Evolutionary conservation across 1,140 invertebrate genomes (phyloP), one percentile per base, ranked within the genome.

Genomic region (Bathynomus jamesi): DNA sequence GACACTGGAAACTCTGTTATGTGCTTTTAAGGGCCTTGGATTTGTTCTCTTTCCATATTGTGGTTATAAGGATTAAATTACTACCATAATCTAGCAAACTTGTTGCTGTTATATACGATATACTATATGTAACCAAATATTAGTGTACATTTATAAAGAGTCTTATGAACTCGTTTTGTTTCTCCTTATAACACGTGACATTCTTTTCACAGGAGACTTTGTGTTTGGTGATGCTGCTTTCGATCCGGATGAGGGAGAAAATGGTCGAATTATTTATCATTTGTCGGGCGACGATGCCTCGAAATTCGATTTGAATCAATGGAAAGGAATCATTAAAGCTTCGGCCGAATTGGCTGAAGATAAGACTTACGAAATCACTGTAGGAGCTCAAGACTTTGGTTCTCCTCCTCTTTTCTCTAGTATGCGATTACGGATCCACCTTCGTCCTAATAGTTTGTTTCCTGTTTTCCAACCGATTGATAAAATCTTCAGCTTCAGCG

Each of bases 141-240:
- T n/a, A n/a, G n/a, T n/a, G n/a, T n/a, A n/a, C n/a, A n/a, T n/a
- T n/a, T n/a, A n/a, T n/a, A n/a, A n/a, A n/a, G n/a, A n/a, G n/a
- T n/a, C n/a, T n/a, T n/a, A n/a, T n/a, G n/a, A n/a, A n/a, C n/a
- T n/a, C n/a, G n/a, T n/a, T n/a, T n/a, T n/a, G n/a, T n/a, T n/a
- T n/a, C n/a, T n/a, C n/a, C n/a, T n/a, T n/a, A n/a, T n/a, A n/a
- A n/a, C n/a, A n/a, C n/a, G n/a, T n/a, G n/a, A 17, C 1, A 28
- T 53, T 63, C 67, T 65, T 27, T 28, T 75, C 67, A 11, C 71
- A 78, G 77, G 86, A 24, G 83, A 87, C 78, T 96, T 95, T 83
- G 91, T 96, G 21, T 94, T 94, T 82, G 93, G 93, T 11, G 90
- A 91, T 0, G 89, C 89, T 81, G 93, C 93, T 0, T 82, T 83